phyloP scores from a whole-genome alignment of 2,797 vertebrate genomes.

The Thripadectes ignobilis region DNA sequence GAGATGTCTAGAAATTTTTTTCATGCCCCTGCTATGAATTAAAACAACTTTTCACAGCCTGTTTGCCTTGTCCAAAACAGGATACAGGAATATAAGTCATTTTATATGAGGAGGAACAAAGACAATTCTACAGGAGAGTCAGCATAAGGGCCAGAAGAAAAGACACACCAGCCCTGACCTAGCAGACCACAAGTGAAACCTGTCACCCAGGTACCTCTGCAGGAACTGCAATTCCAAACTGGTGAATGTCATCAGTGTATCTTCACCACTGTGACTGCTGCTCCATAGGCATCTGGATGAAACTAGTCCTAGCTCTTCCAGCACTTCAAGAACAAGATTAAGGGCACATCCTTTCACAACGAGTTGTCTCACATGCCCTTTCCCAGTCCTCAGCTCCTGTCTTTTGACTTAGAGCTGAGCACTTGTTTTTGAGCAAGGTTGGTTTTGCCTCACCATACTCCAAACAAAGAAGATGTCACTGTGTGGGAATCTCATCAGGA shows the following conservation, averaged over 20 bases:
- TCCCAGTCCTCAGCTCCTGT: neutral
- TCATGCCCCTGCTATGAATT: neutral
- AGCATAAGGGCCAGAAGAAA: neutral
- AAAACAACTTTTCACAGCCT: neutral
- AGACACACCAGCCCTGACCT: neutral
- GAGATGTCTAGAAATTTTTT: neutral
- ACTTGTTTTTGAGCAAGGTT: neutral
- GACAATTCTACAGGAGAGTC: neutral
- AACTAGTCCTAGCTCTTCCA: neutral
- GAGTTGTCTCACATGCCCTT: neutral
- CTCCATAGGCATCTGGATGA: neutral
- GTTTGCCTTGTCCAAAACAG: neutral
- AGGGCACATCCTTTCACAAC: neutral
- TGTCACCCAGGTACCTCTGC: neutral
- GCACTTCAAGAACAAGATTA: neutral
- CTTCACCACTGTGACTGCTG: neutral
- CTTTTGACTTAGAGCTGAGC: neutral
- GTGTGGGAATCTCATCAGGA: neutral
- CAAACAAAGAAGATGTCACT: neutral
- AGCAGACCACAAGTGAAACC: fast-evolving
- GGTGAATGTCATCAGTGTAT: neutral
- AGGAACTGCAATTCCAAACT: neutral
- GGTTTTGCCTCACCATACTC: neutral
- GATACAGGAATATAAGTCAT: neutral
- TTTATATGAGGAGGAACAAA: neutral